A percentile compares a stretch with the other conserved stretches of the same genome.
These are phyloP conservation scores for Hyles vespertilio DNA, from an alignment of 1,140 invertebrate species.

Conservation along the genomic window DNA sequence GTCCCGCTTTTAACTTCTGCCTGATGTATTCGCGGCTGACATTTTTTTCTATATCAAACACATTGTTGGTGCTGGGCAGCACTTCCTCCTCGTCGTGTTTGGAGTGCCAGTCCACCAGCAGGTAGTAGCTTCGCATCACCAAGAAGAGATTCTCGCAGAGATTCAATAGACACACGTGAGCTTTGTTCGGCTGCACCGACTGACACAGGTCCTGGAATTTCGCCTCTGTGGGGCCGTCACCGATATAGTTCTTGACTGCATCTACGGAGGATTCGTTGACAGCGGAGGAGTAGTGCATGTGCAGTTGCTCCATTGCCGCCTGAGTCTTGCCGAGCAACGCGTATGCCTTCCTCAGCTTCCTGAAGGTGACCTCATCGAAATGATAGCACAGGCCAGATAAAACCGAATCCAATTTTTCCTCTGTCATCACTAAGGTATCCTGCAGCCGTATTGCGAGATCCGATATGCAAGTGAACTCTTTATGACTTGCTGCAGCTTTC, in stretches of 20 bases:
- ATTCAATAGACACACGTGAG: slow-evolving; percentile 87
- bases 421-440: slow-evolving; percentile 93
- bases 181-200: slow-evolving; percentile 84
- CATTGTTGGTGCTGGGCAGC: slow-evolving; percentile 48
- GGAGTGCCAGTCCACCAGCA: slow-evolving; percentile 88
- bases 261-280: slow-evolving; percentile 93
- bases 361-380: slow-evolving; percentile 85
- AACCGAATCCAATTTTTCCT: slow-evolving; percentile 93
- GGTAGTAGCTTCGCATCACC: slow-evolving; percentile 89
- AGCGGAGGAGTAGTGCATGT: slow-evolving; percentile 96
- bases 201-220: slow-evolving; percentile 89
- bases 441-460: slow-evolving; percentile 91
- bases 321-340: slow-evolving; percentile 89
- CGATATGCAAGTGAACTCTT: slow-evolving; percentile 90
- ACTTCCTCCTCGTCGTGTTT: slow-evolving; percentile 70
- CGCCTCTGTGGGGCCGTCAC: slow-evolving; percentile 79
- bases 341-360: slow-evolving; percentile 91
- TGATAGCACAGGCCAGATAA: slow-evolving; percentile 84
- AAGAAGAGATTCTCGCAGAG: slow-evolving; percentile 89
- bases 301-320: slow-evolving; percentile 94
- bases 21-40: slow-evolving; percentile 87
- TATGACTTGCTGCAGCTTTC: slow-evolving; percentile 86
- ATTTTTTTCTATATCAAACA: slow-evolving; percentile 78
- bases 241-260: slow-evolving; percentile 84
- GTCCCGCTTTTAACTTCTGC: slow-evolving; percentile 92